Percentiles rank a stretch among this genome's conserved stretches.
Conservation (phyloP, 2,888 invertebrate species). For the Digitonthophagus gazella region DNA sequence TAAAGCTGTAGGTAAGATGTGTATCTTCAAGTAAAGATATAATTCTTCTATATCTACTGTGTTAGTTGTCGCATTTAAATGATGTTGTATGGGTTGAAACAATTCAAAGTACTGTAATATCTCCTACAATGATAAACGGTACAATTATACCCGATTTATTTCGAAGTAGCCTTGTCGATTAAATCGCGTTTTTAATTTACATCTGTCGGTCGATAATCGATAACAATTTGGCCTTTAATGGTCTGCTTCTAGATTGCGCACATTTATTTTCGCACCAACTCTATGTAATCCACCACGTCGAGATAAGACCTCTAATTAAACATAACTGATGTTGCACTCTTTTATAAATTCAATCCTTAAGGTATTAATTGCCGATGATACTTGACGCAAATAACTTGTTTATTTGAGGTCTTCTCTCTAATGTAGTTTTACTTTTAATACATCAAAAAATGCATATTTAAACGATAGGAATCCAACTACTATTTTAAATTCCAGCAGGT, state of each 20-base stretch:
- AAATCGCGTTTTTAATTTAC: not conserved
- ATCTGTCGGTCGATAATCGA: not conserved
- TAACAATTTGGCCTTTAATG: not conserved
- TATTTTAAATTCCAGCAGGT: too few relatives aligned
- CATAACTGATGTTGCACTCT: not conserved
- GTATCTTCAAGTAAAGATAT: too few relatives aligned
- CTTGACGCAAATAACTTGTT: too few relatives aligned
- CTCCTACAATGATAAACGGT: not conserved
- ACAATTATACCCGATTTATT: not conserved
- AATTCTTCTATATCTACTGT: too few relatives aligned
- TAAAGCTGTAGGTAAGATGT: too few relatives aligned
- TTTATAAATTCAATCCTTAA: not conserved
- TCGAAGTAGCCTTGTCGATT: not conserved
- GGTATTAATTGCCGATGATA: not conserved
- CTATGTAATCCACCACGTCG: not conserved
- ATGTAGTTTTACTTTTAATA: too few relatives aligned
- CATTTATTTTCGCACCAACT: not conserved
- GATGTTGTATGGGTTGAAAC: too few relatives aligned
- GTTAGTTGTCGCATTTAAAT: too few relatives aligned
- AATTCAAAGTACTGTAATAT: too few relatives aligned
- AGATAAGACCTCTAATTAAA: constrained; percentile 6
- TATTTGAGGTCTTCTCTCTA: too few relatives aligned
- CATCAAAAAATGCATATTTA: too few relatives aligned
- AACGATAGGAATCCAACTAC: too few relatives aligned
- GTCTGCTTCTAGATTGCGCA: not conserved